A percentile compares a stretch with the other conserved stretches of the same genome.
These are phyloP conservation scores for Notolabrus celidotus DNA, from an alignment of 2,797 vertebrate species.

Conservation along the genomic window DNA sequence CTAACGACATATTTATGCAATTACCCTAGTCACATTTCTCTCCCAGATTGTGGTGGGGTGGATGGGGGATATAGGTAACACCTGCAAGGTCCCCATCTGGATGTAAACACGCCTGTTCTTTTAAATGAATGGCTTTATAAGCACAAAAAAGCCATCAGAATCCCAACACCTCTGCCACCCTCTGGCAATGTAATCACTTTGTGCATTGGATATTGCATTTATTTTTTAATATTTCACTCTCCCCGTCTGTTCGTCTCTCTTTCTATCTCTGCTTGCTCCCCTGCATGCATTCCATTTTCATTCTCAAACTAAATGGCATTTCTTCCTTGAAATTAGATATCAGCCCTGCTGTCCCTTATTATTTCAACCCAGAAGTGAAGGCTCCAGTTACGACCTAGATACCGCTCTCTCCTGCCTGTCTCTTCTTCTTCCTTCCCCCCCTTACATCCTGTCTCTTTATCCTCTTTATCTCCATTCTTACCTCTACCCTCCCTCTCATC, in stretches of 20 bases:
- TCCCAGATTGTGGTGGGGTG: conserved; percentile 10
- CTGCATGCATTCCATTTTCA: conserved; percentile 71
- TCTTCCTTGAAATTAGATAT: conserved; percentile 81
- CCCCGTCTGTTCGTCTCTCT: conserved; percentile 50
- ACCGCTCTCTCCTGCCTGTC: conserved; percentile 35
- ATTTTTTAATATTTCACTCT: conserved; percentile 77
- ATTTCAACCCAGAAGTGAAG: conserved; percentile 79
- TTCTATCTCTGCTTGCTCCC: conserved; percentile 41
- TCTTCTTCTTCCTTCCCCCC: conserved; percentile 25
- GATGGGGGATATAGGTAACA: conserved; percentile 38
- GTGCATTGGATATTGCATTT: conserved; percentile 78
- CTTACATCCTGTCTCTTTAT: conserved; percentile 54
- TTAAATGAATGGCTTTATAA: conserved; percentile 71
- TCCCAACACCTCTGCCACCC: conserved; percentile 73
- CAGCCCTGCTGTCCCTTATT: conserved; percentile 74
- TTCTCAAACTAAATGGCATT: conserved; percentile 80
- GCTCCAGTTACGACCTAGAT: conserved; percentile 62
- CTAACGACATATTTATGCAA: conserved; percentile 59
- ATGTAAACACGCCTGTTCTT: conserved; percentile 73
- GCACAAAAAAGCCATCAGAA: conserved; percentile 72
- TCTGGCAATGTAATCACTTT: conserved; percentile 78
- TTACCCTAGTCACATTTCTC: conserved; percentile 45
- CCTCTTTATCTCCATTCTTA: conserved; percentile 61
- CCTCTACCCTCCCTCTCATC: conserved; percentile 56
- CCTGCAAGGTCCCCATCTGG: conserved; percentile 56